Evolutionary conservation across 2,797 vertebrate genomes (phyloP).

Genomic region (Sarcoramphus papa): DNA sequence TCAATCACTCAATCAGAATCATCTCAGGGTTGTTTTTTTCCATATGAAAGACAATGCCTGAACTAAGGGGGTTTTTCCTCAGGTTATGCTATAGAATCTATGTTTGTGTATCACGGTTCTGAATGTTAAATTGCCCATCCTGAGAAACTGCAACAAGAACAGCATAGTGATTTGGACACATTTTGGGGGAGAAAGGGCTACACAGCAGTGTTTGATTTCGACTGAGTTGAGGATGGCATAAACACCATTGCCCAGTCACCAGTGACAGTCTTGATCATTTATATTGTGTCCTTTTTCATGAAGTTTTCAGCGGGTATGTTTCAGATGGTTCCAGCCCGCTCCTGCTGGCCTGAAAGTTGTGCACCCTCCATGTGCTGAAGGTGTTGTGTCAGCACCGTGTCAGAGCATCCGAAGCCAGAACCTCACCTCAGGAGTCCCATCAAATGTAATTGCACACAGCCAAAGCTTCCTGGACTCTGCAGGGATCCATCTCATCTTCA

Average conservation of each 20-base stretch:
- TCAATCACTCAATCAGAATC: conserved; percentile 34
- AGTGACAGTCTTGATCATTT: neutral
- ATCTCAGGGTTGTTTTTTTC: neutral
- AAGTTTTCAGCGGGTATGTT: neutral
- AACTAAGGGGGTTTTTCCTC: neutral
- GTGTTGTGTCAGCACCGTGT: neutral
- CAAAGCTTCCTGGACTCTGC: conserved; percentile 17
- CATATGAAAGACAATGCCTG: conserved; percentile 34
- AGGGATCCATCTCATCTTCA: conserved; percentile 20
- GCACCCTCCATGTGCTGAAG: neutral
- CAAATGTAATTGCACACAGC: conserved; percentile 22
- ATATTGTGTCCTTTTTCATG: neutral
- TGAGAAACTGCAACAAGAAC: neutral
- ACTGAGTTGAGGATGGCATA: neutral
- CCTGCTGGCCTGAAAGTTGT: neutral
- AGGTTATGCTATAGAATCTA: neutral
- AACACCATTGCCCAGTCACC: neutral
- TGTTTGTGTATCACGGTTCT: neutral
- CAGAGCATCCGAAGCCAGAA: neutral
- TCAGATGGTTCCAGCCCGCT: neutral
- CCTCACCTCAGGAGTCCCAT: conserved; percentile 13
- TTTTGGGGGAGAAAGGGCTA: neutral
- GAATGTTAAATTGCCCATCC: neutral
- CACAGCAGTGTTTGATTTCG: neutral
- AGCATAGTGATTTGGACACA: neutral